phyloP scores from a whole-genome alignment of 2,797 vertebrate species.

The Myoxocephalus aenaeus region DNA sequence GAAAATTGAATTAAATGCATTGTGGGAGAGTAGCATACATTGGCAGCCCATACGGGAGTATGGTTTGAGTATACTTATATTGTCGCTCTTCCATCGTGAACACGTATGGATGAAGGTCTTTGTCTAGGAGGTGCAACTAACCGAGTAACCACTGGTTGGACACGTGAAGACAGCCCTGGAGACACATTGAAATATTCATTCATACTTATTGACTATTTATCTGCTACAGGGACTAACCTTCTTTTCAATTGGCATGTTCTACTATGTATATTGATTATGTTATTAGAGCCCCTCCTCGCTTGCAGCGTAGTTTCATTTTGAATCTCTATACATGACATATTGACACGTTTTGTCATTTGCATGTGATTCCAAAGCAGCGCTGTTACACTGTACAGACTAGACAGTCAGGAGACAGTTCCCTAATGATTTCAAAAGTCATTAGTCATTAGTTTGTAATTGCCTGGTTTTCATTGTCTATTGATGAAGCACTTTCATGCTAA shows the following conservation, averaged over 20 bases:
- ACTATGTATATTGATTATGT: conserved; percentile 9
- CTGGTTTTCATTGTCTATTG: conserved; percentile 22
- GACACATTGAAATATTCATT: neutral
- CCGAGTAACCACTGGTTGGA: neutral
- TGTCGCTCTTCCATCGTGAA: neutral
- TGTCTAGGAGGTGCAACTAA: no score
- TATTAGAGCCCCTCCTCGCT: conserved; percentile 4
- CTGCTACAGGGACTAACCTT: neutral
- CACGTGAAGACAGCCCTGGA: neutral
- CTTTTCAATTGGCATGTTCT: neutral
- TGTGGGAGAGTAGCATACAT: neutral
- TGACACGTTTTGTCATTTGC: conserved; percentile 14
- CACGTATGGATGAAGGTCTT: neutral
- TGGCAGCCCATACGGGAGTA: neutral
- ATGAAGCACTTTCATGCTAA: conserved; percentile 26
- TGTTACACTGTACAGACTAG: neutral
- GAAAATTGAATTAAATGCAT: no score
- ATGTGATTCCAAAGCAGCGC: neutral
- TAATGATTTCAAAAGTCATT: conserved; percentile 28
- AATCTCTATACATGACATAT: neutral
- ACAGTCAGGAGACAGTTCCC: conserved; percentile 6
- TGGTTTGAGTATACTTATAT: neutral
- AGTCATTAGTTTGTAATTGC: conserved; percentile 25
- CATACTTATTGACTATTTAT: conserved; percentile 17
- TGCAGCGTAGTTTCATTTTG: conserved; percentile 3